Evolutionary conservation across 1,140 invertebrate genomes (phyloP), one percentile per base, ranked within the genome.

Genomic region (Papilio glaucus): DNA sequence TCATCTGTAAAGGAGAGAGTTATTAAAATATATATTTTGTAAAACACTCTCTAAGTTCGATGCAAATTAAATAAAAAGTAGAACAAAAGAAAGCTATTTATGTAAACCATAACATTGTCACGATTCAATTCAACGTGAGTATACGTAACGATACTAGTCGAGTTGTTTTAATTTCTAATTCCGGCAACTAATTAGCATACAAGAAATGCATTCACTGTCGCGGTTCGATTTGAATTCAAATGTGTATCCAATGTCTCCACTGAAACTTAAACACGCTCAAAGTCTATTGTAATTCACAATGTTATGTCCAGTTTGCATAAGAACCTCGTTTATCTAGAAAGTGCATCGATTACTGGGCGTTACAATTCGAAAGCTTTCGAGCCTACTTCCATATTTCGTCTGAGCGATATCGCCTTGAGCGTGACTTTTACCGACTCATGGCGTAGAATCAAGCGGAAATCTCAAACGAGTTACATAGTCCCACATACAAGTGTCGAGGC

Each of bases 231-330:
- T 73, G 79, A 82, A 87, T 90, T 86, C 85, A 72, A 72, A 82
- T 21, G 53, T 37, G 74, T 37, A 33, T 13, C 69, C 45, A 8
- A 72, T 73, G 72, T 33, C 2, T 67, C 18, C 39, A 75, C 74
- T 79, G 77, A 80, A 84, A 86, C 73, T 81, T 75, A 77, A 83
- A 83, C 76, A 82, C 77, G 75, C 75, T 68, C 85, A 33, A 74
- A 73, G 77, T 84, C 79, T 77, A 92, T 90, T 90, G 84, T 79
- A 87, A 92, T 91, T 86, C 89, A 87, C 75, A 37, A 70, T 89
- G 88, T 89, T 86, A 89, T 82, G 81, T 86, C 72, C 79, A 78
- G 87, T 92, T 92, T 90, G 88, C 89, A 92, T 91, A 91, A 90
- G 84, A 83, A 80, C 80, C 82, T 78, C 81, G 77, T 88, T 85